Evolutionary conservation across 2,113 vertebrate species (phyloP).

Genomic region (Sturnus vulgaris): DNA sequence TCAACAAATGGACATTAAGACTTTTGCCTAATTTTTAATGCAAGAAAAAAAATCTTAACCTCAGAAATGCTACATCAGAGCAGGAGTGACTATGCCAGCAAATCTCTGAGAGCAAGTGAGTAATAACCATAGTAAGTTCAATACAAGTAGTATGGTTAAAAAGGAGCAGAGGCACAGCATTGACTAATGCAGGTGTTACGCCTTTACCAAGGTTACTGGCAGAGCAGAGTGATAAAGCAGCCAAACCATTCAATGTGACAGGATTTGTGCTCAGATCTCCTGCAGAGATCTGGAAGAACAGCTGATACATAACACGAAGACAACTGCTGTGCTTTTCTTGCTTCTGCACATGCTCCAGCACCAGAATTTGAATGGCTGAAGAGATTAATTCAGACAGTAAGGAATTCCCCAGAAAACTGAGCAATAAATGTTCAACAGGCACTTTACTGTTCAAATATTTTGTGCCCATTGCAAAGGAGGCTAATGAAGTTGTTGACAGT

Average conservation of each 20-base stretch:
- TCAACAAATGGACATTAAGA: not conserved
- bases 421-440: not conserved
- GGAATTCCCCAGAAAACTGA: not conserved
- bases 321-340: constrained; percentile 14
- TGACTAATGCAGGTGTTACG: not conserved
- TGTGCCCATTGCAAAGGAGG: not conserved
- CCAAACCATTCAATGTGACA: not conserved
- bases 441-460: not conserved
- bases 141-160: not conserved
- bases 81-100: not conserved
- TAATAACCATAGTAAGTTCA: not conserved
- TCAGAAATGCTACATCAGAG: not conserved
- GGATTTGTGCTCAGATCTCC: not conserved
- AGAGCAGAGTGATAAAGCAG: not conserved
- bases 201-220: not conserved
- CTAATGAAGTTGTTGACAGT: not conserved
- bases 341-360: not conserved
- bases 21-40: not conserved
- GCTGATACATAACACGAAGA: not conserved
- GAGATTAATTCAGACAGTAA: not conserved
- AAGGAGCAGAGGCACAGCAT: not conserved
- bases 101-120: not conserved
- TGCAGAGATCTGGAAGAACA: not conserved
- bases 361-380: not conserved
- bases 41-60: not conserved